Evolutionary conservation across 2,888 invertebrate genomes (phyloP), one percentile per base, ranked within the genome.

Genomic region (Proisotoma minuta): DNA sequence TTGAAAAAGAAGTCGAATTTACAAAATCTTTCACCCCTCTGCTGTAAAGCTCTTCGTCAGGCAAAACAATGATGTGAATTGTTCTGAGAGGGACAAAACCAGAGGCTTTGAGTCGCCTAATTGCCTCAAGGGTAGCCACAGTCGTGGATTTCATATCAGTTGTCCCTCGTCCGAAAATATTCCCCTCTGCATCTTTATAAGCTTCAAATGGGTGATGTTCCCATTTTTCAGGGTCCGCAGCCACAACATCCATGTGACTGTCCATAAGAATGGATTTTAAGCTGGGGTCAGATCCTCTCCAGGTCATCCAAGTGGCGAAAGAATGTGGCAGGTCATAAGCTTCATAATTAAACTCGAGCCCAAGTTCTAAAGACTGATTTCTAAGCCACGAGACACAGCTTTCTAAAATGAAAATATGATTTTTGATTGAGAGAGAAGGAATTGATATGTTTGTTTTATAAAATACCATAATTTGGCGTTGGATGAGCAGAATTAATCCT

Each of bases 231-330:
- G 86, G 84, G 77, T 88, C 93, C 0, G 94, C 95, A 8, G 97
- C 95, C 0, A 97, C 97, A 2, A 97, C 96, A 77, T 98, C 97
- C 85, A 91, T 95, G 76, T 98, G 97, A 3, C 94, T 94, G 77
- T 95, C 95, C 24, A 97, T 82, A 69, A 96, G 77, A 63, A 98
- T 81, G 1, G 89, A 78, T 3, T 88, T 85, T 59, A 87, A 78
- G 0, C 81, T 75, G 0, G 88, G 87, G 39, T 90, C 82, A 1
- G 80, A 82, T 40, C 97, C 96, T 27, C 76, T 74, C 89, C 92
- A 91, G 75, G 91, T 89, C 76, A 97, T 80, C 24, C 95, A 79
- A 1, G 90, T 85, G 57, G 95, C 60, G 53, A 66, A 66, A 5
- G 26, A 4, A 18, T 40, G 29, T 1, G 62, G 49, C 8, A 34